Evolutionary conservation across 2,888 invertebrate species (phyloP), one percentile per base, ranked within the genome.

Genomic region (Clusia tigrina): DNA sequence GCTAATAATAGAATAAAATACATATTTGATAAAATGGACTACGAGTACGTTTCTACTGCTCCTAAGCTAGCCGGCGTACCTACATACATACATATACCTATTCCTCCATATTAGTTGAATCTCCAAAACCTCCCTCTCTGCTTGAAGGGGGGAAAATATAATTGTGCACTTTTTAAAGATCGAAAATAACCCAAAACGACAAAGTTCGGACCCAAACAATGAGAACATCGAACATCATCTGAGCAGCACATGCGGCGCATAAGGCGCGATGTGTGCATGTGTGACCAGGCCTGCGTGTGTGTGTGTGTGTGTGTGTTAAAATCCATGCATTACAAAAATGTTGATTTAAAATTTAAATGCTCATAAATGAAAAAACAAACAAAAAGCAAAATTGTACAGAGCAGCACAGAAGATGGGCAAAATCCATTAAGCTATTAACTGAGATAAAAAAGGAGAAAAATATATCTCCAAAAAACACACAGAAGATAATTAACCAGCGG

Each of bases 151-250:
- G n/a, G n/a, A n/a, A n/a, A n/a, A n/a, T n/a, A n/a, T n/a, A n/a
- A n/a, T n/a, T n/a, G 32, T 59, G 64, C 64, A 62, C 10, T 52
- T 56, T 23, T 53, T 54, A 42, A 5, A 38, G 18, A 18, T 22
- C 59, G 51, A 65, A 65, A 65, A 62, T 65, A 59, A 38, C 32
- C 52, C 22, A 18, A 24, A 62, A 55, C 6, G 12, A 20, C 42
- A 60, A 3, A 6, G 10, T n/a, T n/a, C n/a, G n/a, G n/a, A n/a
- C n/a, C n/a, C n/a, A n/a, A n/a, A n/a, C n/a, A n/a, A n/a, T n/a
- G n/a, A n/a, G n/a, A n/a, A n/a, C n/a, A n/a, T n/a, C n/a, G n/a
- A n/a, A n/a, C n/a, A n/a, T n/a, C n/a, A n/a, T n/a, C n/a, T n/a
- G n/a, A n/a, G n/a, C 12, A 56, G 53, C 42, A 54, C 26, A 62